Evolutionary conservation across 2,797 vertebrate genomes (phyloP).

Genomic region (Eleutherodactylus coqui): DNA sequence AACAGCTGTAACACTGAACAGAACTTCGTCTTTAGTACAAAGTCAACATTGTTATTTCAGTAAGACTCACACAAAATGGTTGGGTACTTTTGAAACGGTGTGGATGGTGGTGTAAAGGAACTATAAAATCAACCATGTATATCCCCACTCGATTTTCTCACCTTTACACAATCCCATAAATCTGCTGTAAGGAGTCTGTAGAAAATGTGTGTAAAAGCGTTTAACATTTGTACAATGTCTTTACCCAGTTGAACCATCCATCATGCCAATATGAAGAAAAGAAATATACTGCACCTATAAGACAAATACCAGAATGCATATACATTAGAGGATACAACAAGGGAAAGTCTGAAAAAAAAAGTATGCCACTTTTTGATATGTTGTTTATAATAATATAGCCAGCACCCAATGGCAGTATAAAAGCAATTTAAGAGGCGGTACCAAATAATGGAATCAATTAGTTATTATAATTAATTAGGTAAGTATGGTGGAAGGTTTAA

Average conservation of each 20-base stretch:
- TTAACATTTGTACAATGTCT: conserved; percentile 1
- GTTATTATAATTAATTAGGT: too few relatives aligned
- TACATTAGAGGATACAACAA: neutral
- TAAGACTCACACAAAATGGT: conserved; percentile 62
- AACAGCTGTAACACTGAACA: conserved; percentile 72
- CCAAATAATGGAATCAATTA: too few relatives aligned
- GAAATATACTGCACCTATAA: neutral
- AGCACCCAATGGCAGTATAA: too few relatives aligned
- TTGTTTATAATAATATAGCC: too few relatives aligned
- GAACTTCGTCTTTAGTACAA: conserved; percentile 67
- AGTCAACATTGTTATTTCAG: conserved; percentile 62
- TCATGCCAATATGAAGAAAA: neutral
- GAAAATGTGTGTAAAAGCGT: neutral
- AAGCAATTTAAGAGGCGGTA: too few relatives aligned
- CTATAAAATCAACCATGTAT: conserved; percentile 57
- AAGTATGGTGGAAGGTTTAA: too few relatives aligned
- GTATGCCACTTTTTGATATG: neutral
- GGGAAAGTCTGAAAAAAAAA: neutral
- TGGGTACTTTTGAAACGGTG: conserved; percentile 46
- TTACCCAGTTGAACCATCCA: neutral
- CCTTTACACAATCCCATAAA: conserved; percentile 52
- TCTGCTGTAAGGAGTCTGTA: conserved; percentile 36
- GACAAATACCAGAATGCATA: too few relatives aligned
- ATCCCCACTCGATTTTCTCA: conserved; percentile 54
- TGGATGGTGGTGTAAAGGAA: conserved; percentile 54